These are phyloP conservation scores for Microctonus hyperodae DNA, from an alignment of 2,888 invertebrate species.

Conservation along the genomic window DNA sequence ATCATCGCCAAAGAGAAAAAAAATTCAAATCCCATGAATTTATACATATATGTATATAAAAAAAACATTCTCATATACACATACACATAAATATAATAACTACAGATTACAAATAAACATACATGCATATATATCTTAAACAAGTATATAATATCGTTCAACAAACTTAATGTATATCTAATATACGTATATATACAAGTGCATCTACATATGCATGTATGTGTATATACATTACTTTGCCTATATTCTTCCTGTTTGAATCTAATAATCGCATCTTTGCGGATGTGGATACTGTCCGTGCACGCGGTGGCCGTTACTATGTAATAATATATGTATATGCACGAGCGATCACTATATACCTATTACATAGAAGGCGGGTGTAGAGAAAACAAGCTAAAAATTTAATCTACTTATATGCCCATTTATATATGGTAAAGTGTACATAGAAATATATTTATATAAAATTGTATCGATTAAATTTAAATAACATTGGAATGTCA, in stretches of 20 bases:
- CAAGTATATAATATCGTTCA: neutral
- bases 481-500: too few relatives aligned
- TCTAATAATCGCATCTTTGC: constrained; percentile 37
- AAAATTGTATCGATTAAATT: too few relatives aligned
- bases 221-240: constrained; percentile 11
- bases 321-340: constrained; percentile 11
- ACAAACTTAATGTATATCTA: constrained; percentile 9
- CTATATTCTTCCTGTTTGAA: constrained; percentile 29
- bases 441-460: too few relatives aligned
- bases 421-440: too few relatives aligned
- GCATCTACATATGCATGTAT: constrained; percentile 10
- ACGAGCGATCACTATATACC: constrained; percentile 10
- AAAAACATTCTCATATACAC: neutral
- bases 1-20: constrained; percentile 29
- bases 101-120: neutral
- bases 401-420: too few relatives aligned
- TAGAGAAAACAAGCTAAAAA: neutral
- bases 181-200: too few relatives aligned
- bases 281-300: constrained; percentile 36
- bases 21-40: neutral
- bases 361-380: neutral
- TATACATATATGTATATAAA: neutral
- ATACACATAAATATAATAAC: neutral
- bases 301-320: constrained; percentile 25
- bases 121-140: constrained; percentile 6